These are phyloP conservation scores for Antennarius striatus DNA, from an alignment of 2,113 vertebrate genomes.

Conservation along the genomic window DNA sequence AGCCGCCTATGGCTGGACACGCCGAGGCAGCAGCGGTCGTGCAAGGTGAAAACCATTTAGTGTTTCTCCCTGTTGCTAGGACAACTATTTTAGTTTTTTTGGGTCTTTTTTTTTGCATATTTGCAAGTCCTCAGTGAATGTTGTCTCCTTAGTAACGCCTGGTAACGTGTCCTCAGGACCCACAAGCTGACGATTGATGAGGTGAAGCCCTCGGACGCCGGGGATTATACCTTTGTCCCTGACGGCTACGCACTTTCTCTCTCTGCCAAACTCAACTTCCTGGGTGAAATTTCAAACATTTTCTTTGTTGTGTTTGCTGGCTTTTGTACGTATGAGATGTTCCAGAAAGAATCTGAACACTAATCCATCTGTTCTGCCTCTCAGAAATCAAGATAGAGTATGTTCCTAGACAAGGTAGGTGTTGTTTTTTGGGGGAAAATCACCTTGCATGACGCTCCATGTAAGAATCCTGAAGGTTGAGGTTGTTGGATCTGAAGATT, in stretches of 20 bases:
- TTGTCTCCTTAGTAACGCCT: constrained; percentile 61
- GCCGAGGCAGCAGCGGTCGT: constrained; percentile 49
- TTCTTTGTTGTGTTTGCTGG: background rate
- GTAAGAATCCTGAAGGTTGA: too few species aligned
- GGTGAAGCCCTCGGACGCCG: constrained; percentile 84
- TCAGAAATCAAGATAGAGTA: constrained; percentile 93
- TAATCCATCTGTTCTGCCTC: constrained; percentile 12
- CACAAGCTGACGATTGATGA: constrained; percentile 89
- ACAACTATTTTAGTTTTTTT: constrained; percentile 41
- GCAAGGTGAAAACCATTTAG: constrained; percentile 63
- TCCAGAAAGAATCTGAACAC: background rate
- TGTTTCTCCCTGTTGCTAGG: constrained; percentile 58
- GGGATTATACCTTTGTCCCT: constrained; percentile 89
- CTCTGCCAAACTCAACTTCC: constrained; percentile 91
- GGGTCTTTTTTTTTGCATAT: constrained; percentile 42
- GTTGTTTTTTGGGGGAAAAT: background rate
- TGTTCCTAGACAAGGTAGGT: constrained; percentile 87
- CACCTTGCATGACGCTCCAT: background rate
- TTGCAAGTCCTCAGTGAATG: constrained; percentile 34
- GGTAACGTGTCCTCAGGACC: constrained; percentile 70
- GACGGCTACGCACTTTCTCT: constrained; percentile 87
- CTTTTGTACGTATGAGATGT: background rate
- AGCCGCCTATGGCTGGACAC: constrained; percentile 21
- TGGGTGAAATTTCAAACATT: constrained; percentile 75
- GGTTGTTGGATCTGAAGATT: too few species aligned